Evolutionary conservation across 2,113 vertebrate species (phyloP).

Genomic region (Grantiella picta): DNA sequence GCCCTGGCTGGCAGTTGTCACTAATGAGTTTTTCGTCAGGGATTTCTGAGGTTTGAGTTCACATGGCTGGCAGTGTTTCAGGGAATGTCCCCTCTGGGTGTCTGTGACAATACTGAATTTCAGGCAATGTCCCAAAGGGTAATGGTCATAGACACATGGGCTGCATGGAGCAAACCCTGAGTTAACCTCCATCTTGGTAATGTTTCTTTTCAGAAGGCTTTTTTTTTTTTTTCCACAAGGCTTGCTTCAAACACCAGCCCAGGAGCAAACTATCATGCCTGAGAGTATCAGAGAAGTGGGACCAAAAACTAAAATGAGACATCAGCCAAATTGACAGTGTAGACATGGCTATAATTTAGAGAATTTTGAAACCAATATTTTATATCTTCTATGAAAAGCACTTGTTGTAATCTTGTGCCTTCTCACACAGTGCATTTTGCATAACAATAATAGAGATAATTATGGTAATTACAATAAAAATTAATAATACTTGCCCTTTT

Average conservation of each 20-base stretch:
- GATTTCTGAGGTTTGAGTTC: not conserved
- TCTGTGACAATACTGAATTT: not conserved
- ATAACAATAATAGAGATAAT: constrained; percentile 44
- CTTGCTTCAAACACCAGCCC: not conserved
- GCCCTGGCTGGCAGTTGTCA: not conserved
- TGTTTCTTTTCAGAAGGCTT: not conserved
- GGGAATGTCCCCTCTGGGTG: not conserved
- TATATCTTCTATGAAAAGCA: not conserved
- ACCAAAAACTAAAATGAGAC: not conserved
- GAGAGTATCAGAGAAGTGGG: not conserved
- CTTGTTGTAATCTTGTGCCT: not conserved
- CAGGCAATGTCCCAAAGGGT: not conserved
- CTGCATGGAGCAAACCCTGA: not conserved
- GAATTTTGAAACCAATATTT: constrained; percentile 14
- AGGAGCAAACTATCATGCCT: not conserved
- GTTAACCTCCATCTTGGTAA: fast-evolving
- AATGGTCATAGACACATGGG: not conserved
- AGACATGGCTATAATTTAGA: not conserved
- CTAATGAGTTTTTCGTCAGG: not conserved
- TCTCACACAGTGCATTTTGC: not conserved
- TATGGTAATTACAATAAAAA: constrained; percentile 53
- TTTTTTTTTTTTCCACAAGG: not conserved
- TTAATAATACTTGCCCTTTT: constrained; percentile 49
- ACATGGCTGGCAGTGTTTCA: not conserved
- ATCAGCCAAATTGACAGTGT: not conserved